Base-by-base conservation (phyloP, 1,140 invertebrate species). In the Apocrypta bakeri region DNA sequence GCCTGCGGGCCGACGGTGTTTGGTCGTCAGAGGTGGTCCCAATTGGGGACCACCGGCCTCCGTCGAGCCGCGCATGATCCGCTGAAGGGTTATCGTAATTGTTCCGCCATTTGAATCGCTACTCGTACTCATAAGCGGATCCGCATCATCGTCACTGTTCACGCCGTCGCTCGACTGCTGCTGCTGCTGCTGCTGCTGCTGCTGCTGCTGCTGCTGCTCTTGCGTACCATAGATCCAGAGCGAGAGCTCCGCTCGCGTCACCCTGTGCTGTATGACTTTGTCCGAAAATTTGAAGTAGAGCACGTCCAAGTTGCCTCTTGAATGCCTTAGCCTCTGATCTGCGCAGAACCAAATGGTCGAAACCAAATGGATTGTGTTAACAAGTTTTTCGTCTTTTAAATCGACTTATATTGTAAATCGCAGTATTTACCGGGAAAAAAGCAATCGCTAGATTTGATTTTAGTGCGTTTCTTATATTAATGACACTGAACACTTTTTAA, bases 241-340 rank as follows among this genome's bases (percentile, higher is more conserved):
- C 85, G 93, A 94, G 24, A 94, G 88, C 42, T 92, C 89, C 0
- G 93, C 94, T 69, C 89, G 89, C 7, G 91, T 90, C 2, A 94
- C 93, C 37, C 92, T 91, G 84, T 93, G 92, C 83, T 93, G 92
- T 1, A 92, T 87, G 31, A 94, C 88, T 82, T 93, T 93, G 71
- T 94, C 92, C 37, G 94, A 93, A 83, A 94, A 94, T 42, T 93
- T 93, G 83, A 94, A 94, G 85, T 93, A 93, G 63, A 93, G 85
- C 40, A 92, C 89, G 84, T 93, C 92, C 37, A 91, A 83, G 69
- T 86, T 92, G 63, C 91, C 88, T 61, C 91, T 90, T 21, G 89
- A 90, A 82, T 93, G 92, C 84, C 92, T 90, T 82, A 93, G 83
- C 88, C 91, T 92, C 69, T 90, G 91, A 90, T 92, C 92, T 93